Percentiles rank a stretch among this genome's conserved stretches.
Conservation (phyloP, 2,113 vertebrate species). For the Nicator chloris region DNA sequence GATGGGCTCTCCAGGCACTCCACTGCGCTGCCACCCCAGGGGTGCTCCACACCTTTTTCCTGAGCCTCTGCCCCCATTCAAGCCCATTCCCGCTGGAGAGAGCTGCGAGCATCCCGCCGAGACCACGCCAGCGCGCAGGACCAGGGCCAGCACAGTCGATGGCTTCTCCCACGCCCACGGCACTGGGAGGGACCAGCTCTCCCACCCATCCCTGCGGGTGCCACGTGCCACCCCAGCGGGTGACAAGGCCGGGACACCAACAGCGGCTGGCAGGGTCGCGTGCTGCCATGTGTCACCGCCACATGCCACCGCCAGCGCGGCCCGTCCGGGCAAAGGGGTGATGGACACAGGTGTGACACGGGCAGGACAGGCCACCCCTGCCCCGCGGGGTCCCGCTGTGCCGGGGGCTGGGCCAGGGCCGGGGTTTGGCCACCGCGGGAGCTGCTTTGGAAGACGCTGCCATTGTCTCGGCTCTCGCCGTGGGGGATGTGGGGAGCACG, state of each 20-base stretch:
- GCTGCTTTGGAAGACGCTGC: background rate
- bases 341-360: fast-evolving
- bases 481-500: fast-evolving
- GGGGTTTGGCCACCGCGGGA: background rate
- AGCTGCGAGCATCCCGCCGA: fast-evolving
- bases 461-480: fast-evolving
- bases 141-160: fast-evolving
- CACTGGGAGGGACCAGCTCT: background rate
- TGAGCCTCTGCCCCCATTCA: fast-evolving
- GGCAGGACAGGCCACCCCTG: background rate
- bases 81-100: background rate
- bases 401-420: background rate
- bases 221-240: background rate
- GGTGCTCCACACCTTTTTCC: background rate
- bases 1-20: fast-evolving
- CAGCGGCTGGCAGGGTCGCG: fast-evolving
- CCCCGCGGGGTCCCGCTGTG: fast-evolving
- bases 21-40: background rate
- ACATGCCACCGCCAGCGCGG: background rate
- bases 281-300: background rate
- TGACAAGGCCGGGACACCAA: background rate
- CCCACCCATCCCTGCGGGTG: background rate
- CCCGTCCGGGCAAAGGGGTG: background rate
- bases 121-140: fast-evolving
- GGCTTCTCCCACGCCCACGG: background rate